A percentile compares a stretch with the other conserved stretches of the same genome.
Evolutionary conservation across 2,113 vertebrate genomes (phyloP).

Genomic region (Puffinus mauretanicus): DNA sequence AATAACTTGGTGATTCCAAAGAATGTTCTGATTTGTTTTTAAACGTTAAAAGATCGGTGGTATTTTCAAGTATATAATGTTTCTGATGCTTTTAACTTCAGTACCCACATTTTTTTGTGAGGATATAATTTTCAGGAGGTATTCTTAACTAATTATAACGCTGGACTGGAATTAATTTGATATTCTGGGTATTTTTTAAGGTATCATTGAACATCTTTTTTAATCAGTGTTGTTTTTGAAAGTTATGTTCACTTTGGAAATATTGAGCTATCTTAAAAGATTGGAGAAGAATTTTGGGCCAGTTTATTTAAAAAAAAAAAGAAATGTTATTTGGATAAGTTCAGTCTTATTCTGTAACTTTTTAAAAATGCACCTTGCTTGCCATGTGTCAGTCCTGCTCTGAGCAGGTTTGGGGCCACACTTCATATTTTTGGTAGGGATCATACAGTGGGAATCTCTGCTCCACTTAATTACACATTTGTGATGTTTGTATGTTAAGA

Average conservation of each 20-base stretch:
- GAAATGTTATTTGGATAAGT: slow-evolving; percentile 62
- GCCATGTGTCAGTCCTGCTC: not conserved
- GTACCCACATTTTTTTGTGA: slow-evolving; percentile 76
- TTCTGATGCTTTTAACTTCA: slow-evolving; percentile 78
- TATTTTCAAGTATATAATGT: slow-evolving; percentile 76
- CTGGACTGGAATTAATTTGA: slow-evolving; percentile 75
- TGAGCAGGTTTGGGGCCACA: slow-evolving; percentile 41
- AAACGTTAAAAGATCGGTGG: slow-evolving; percentile 62
- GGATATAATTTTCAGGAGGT: slow-evolving; percentile 73
- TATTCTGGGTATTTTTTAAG: slow-evolving; percentile 77
- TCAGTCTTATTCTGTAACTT: slow-evolving; percentile 60
- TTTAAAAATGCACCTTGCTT: slow-evolving; percentile 65
- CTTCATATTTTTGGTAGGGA: slow-evolving; percentile 53
- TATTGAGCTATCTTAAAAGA: slow-evolving; percentile 63
- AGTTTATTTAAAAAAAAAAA: slow-evolving; percentile 59
- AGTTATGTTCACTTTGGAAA: slow-evolving; percentile 64
- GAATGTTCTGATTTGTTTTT: slow-evolving; percentile 81
- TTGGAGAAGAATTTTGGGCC: slow-evolving; percentile 61
- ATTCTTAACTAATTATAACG: slow-evolving; percentile 67
- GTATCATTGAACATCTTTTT: slow-evolving; percentile 72
- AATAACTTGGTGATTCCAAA: slow-evolving; percentile 82
- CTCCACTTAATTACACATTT: slow-evolving; percentile 63
- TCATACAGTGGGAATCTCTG: slow-evolving; percentile 53
- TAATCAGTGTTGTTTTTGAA: slow-evolving; percentile 72
- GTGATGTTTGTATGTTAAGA: slow-evolving; percentile 58